A percentile compares a stretch with the other conserved stretches of the same genome.
Conservation (phyloP, 2,888 invertebrate genomes). For the Altica lythri region DNA sequence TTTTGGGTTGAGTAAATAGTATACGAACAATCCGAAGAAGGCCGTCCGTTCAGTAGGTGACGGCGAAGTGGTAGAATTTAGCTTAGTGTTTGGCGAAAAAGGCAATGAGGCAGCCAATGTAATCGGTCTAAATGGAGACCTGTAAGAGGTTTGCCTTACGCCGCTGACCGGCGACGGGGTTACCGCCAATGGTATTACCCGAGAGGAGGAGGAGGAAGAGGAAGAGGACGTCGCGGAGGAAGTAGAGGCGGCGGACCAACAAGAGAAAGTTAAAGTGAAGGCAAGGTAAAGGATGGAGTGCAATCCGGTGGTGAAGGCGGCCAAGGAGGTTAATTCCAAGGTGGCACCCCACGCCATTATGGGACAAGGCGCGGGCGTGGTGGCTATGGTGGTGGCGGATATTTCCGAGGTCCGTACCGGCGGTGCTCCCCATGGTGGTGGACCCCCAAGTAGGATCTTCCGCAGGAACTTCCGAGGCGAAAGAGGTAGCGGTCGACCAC, state of each 20-base stretch:
- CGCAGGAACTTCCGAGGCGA: slow-evolving; percentile 74
- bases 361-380: slow-evolving; percentile 57
- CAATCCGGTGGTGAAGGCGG: slow-evolving; percentile 53
- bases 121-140: slow-evolving; percentile 95
- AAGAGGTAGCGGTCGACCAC: slow-evolving; percentile 63
- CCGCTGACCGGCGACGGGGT: slow-evolving; percentile 86
- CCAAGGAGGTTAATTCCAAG: slow-evolving; percentile 47
- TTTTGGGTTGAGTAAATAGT: too few relatives aligned
- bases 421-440: slow-evolving; percentile 59
- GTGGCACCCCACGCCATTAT: slow-evolving; percentile 57
- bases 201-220: slow-evolving; percentile 59
- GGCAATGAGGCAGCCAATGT: slow-evolving; percentile 98
- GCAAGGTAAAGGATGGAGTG: slow-evolving; percentile 51
- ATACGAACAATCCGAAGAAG: slow-evolving; percentile 98
- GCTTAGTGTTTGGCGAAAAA: slow-evolving; percentile 97
- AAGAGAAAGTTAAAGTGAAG: slow-evolving; percentile 47
- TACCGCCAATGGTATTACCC: slow-evolving; percentile 69
- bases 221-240: slow-evolving; percentile 63
- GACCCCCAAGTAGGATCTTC: slow-evolving; percentile 69
- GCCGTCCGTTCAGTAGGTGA: slow-evolving; percentile 98
- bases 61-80: slow-evolving; percentile 97
- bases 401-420: slow-evolving; percentile 56
- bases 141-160: slow-evolving; percentile 95
- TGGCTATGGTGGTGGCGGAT: slow-evolving; percentile 53
- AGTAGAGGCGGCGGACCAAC: slow-evolving; percentile 57